Base-by-base conservation (phyloP, 2,888 invertebrate species). In the Eumacrocentrus americanus region DNA sequence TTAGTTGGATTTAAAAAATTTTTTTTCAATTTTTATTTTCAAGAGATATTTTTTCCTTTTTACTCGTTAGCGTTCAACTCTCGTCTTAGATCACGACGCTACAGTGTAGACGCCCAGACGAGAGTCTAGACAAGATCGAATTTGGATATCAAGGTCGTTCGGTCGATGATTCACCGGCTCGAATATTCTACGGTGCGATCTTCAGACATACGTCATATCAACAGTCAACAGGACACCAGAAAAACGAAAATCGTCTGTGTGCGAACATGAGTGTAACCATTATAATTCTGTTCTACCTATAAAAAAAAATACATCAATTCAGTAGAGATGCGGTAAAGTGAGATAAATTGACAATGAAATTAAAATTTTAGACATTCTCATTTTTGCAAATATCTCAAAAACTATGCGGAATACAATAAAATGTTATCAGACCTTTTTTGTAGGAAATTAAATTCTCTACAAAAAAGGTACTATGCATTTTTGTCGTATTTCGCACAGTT, bases 101-200 rank as follows among this genome's bases (percentile, higher is more conserved):
- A 37, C 22, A 18, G 16, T 20, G 16, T 16, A 44, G 16, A 44
- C 18, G 62, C 61, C 29, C 62, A 61, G 61, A 58, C 61, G 58
- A 52, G 46, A 58, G 58, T 61, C 62, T 46, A 58, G 52, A 56
- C 63, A 52, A 34, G 54, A 61, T 63, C 59, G 63, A 66, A 51
- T 66, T 63, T 58, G 60, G 62, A 53, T 67, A 65, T 62, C 64
- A 63, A 67, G 64, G 64, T 59, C 60, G 60, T 60, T 60, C 34
- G 42, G 25, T 22, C 18, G 44, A 44, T 42, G 44, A 44, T 54
- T 44, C 42, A 44, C 42, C 54, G 11, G 29, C 18, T 53, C 23
- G 12, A 34, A 54, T 44, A 44, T 54, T 54, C 29, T 54, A 44
- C 54, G 42, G 34, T 29, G 35, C 34, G 54, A 54, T 54, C 42